Base-by-base conservation (phyloP, 2,797 vertebrate genomes). In the Triplophysa yarkandensis region DNA sequence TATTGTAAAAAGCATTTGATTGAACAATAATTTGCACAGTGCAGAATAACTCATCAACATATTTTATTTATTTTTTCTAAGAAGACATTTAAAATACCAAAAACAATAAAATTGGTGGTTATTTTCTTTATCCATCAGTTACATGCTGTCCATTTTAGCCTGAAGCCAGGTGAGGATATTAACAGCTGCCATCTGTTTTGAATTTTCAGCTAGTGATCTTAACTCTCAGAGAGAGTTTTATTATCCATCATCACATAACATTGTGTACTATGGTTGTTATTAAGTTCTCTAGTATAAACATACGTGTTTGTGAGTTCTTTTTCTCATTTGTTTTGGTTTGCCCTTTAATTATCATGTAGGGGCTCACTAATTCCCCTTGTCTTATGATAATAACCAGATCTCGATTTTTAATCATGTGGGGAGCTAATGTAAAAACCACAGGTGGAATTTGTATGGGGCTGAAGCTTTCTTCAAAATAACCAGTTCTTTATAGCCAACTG, bases 401-500 rank as follows among this genome's bases (percentile, higher is more conserved):
- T 60, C 55, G 67, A 48, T 70, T 58, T 60, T 52, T 60, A 21
- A 41, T 57, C 28, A 44, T 2, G 39, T 4, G 21, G 50, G 36
- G 17, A 30, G 32, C 32, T 34, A 21, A 36, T 48, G 30, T 16
- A 28, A 16, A 41, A 61, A 36, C 43, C 23, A 48, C 36, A 71
- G 36, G 60, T 63, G 7, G 32, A 52, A 63, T 32, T 21, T 30
- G n/a, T 48, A 27, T 10, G 14, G 16, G 36, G 43, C 43, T 88
- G 81, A 77, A 76, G 76, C 75, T 82, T 81, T 75, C 62, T 78
- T 82, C 81, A 83, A 72, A 79, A 3, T 34, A 90, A 77, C 68
- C 28, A 83, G 83, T 90, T 88, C 91, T 81, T 84, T 91, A 88
- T 86, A 64, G 72, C 74, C 84, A 58, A 79, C 78, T 82, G 80